Percentiles rank a stretch among this genome's conserved stretches.
Conservation (phyloP, 2,888 invertebrate species). For the Melanargia galathea region DNA sequence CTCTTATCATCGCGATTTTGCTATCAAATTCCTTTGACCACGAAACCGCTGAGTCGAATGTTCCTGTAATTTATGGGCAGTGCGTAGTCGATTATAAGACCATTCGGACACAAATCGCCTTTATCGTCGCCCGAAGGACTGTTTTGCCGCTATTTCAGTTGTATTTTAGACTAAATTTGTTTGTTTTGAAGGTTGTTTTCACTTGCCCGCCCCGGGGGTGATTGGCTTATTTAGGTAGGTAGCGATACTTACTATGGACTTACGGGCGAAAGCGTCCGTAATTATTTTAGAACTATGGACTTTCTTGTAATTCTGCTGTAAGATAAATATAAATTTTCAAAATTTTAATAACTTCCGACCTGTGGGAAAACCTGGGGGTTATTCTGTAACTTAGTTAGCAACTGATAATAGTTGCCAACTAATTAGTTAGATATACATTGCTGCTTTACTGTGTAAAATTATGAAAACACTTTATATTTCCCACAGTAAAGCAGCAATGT, state of each 20-base stretch:
- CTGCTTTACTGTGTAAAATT: too few relatives aligned
- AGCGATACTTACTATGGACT: background rate
- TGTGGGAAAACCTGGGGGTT: too few relatives aligned
- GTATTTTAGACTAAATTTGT: slow-evolving; percentile 25
- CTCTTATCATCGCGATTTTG: slow-evolving; percentile 27
- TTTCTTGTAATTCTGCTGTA: too few relatives aligned
- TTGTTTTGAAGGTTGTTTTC: slow-evolving; percentile 23
- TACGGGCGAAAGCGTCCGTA: too few relatives aligned
- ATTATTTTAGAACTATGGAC: too few relatives aligned
- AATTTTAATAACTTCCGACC: too few relatives aligned
- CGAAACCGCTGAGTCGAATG: slow-evolving; percentile 13
- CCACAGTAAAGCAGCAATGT: too few relatives aligned
- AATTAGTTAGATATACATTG: too few relatives aligned
- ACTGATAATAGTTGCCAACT: too few relatives aligned
- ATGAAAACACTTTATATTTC: too few relatives aligned
- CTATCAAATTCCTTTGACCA: slow-evolving; percentile 30
- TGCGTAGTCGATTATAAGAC: slow-evolving; percentile 34
- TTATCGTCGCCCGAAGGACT: slow-evolving; percentile 24
- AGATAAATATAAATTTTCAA: too few relatives aligned
- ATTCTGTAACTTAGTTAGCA: too few relatives aligned
- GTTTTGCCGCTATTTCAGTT: slow-evolving; percentile 18
- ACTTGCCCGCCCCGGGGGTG: slow-evolving; percentile 1
- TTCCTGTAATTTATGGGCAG: slow-evolving; percentile 32
- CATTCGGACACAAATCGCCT: slow-evolving; percentile 34
- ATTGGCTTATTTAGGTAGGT: slow-evolving; percentile 1